Evolutionary conservation across 2,113 vertebrate genomes (phyloP), one percentile per base, ranked within the genome.

Genomic region (Zosterops hypoxanthus): DNA sequence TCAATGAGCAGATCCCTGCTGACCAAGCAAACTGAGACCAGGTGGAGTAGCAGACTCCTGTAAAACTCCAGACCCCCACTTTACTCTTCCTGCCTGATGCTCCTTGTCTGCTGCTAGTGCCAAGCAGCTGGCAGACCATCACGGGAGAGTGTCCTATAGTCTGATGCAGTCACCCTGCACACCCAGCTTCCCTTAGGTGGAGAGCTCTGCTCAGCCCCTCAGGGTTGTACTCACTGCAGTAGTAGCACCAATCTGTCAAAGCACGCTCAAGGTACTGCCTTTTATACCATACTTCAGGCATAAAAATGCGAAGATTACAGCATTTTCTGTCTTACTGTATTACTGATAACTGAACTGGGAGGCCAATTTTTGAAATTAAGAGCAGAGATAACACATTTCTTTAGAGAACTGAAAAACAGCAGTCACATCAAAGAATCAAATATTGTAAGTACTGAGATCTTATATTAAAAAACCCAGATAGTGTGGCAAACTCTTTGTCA

Each of bases 91-190:
- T 34, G 17, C 5, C 64, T 46, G 28, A 4, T 14, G 46, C 14
- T 47, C 19, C n/a, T 0, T 18, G 19, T 3, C 33, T 70, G 25
- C 64, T 70, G 61, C 31, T 47, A 53, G 21, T 23, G 12, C 33
- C 61, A 61, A 76, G 75, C 41, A 76, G 50, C 44, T 19, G 11
- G 5, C 41, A 79, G 20, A 29, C 20, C 1, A 3, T 19, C 41
- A 19, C 2, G 1, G 28, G n/a, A 56, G 47, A 18, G 8, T 11
- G 11, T 17, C 56, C 15, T 6, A 19, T 5, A 28, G 11, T 31
- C 59, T 49, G 42, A 36, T 18, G 29, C 17, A 36, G 5, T 2
- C 0, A 0, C 22, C 11, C 26, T 9, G 20, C 46, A 29, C 39
- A 12, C 13, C 5, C 47, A 53, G 15, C 22, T 36, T 41, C 22